phyloP scores from a whole-genome alignment of 1,140 invertebrate genomes.

The Aphidius ervi region DNA sequence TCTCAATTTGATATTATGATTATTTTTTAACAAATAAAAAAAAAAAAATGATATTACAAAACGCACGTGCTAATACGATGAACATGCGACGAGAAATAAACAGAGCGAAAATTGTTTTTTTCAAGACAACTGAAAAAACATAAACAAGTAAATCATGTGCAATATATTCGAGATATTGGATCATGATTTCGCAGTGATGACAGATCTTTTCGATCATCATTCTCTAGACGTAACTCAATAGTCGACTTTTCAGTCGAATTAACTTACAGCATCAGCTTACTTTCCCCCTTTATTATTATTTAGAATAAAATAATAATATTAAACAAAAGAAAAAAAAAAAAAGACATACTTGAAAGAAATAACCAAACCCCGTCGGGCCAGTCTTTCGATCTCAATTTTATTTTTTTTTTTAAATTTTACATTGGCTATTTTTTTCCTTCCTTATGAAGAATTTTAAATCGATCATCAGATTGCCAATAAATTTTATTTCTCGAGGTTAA shows the following conservation, averaged over 20 bases:
- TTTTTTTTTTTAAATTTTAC: too few relatives aligned
- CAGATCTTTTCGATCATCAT: conserved; percentile 9
- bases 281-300: background rate
- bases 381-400: too few relatives aligned
- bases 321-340: background rate
- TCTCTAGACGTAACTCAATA: conserved; percentile 24
- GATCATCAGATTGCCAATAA: too few relatives aligned
- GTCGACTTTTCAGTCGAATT: conserved; percentile 22
- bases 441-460: too few relatives aligned
- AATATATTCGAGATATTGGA: background rate
- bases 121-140: background rate
- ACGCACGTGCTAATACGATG: too few relatives aligned
- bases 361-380: too few relatives aligned
- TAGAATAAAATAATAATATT: background rate
- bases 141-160: too few relatives aligned
- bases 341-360: background rate
- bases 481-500: too few relatives aligned
- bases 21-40: background rate
- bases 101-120: background rate
- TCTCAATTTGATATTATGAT: too few relatives aligned
- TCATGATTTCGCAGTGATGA: conserved; percentile 2
- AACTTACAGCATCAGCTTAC: conserved; percentile 21
- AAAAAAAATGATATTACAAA: background rate
- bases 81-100: background rate
- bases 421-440: too few relatives aligned